Evolutionary conservation across 2,113 vertebrate genomes (phyloP).

Genomic region (Nerophis ophidion): DNA sequence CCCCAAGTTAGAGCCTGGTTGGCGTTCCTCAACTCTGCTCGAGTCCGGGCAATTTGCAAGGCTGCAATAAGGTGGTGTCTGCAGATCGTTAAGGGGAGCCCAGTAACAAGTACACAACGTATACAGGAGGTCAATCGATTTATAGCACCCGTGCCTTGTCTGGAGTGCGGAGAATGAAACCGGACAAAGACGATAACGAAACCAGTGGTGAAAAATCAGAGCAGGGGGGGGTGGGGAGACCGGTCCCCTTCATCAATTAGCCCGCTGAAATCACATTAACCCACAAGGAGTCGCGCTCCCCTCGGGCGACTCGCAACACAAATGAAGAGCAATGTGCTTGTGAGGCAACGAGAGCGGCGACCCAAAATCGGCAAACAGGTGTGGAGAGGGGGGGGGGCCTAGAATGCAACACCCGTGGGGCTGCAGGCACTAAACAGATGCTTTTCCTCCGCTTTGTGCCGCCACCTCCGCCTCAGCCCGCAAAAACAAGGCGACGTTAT

Average conservation of each 20-base stretch:
- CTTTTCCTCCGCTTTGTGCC: conserved; percentile 55
- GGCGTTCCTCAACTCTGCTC: no score
- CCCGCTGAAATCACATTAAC: conserved; percentile 63
- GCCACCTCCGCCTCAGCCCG: conserved; percentile 62
- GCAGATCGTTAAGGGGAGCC: no score
- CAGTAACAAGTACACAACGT: no score
- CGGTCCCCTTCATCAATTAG: conserved; percentile 63
- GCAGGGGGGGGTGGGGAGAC: conserved; percentile 43
- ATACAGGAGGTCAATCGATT: no score
- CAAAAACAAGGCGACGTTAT: conserved; percentile 62
- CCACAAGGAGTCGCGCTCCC: conserved; percentile 53
- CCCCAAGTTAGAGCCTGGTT: no score
- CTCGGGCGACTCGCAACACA: conserved; percentile 47
- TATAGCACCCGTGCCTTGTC: no score
- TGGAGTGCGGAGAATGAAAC: background rate
- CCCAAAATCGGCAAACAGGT: conserved; percentile 60
- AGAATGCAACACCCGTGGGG: conserved; percentile 36
- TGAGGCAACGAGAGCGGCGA: conserved; percentile 15
- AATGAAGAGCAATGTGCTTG: conserved; percentile 54
- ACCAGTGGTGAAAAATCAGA: conserved; percentile 51
- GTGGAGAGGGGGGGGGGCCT: conserved; percentile 19
- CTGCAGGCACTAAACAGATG: conserved; percentile 59
- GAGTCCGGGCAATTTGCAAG: no score
- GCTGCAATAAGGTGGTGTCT: no score
- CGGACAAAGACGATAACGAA: conserved; percentile 25